phyloP scores from a whole-genome alignment of 2,113 vertebrate genomes.

The Syngnathus floridae region DNA sequence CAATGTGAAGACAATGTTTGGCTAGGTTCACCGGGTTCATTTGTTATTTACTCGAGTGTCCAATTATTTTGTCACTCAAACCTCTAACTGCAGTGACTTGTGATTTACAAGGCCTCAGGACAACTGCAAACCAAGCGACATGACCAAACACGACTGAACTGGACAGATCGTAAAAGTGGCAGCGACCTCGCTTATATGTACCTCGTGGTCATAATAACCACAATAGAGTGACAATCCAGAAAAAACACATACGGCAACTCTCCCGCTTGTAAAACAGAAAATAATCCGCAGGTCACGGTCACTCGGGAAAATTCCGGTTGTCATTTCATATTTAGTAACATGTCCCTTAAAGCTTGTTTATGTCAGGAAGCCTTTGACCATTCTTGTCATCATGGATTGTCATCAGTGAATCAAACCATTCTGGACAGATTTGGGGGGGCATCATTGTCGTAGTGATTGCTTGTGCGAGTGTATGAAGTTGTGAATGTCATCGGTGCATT shows the following conservation, averaged over 20 bases:
- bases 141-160: background rate
- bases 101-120: background rate
- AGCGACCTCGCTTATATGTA: background rate
- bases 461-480: background rate
- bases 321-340: slow-evolving; percentile 16
- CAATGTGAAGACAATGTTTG: slow-evolving; percentile 23
- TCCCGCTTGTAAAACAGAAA: background rate
- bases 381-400: slow-evolving; percentile 24
- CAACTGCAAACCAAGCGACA: background rate
- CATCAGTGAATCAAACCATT: slow-evolving; percentile 15
- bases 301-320: slow-evolving; percentile 9
- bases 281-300: slow-evolving; percentile 13
- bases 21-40: slow-evolving; percentile 23
- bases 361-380: slow-evolving; percentile 21
- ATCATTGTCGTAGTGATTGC: background rate
- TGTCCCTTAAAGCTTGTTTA: slow-evolving; percentile 21
- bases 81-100: slow-evolving; percentile 4
- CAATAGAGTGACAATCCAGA: background rate
- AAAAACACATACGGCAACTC: background rate
- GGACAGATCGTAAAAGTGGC: background rate
- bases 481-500: slow-evolving; percentile 27
- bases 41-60: slow-evolving; percentile 33
- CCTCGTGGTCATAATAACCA: no score
- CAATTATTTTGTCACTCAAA: slow-evolving; percentile 30
- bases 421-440: slow-evolving; percentile 4